phyloP scores from a whole-genome alignment of 2,888 invertebrate genomes.

The Amiota mariae region DNA sequence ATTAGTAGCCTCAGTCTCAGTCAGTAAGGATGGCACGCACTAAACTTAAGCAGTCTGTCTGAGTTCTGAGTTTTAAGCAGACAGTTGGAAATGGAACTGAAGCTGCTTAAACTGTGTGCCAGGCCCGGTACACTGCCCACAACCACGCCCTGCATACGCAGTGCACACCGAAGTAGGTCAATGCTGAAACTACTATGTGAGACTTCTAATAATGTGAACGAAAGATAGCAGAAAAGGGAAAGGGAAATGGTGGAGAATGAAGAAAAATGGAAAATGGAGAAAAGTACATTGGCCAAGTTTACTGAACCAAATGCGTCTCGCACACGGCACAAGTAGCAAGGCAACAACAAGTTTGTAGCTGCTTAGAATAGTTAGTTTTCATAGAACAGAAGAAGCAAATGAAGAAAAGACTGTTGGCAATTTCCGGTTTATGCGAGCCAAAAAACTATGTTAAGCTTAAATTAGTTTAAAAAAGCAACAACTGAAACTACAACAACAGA shows the following conservation, averaged over 20 bases:
- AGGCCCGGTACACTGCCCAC: not conserved
- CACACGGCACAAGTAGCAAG: too few species aligned
- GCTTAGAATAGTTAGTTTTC: too few species aligned
- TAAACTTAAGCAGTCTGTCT: not conserved
- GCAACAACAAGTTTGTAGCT: too few species aligned
- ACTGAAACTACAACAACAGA: too few species aligned
- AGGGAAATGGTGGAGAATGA: too few species aligned
- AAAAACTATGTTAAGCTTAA: conserved; percentile 54
- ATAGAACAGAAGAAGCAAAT: too few species aligned
- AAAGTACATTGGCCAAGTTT: conserved; percentile 1
- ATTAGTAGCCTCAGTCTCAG: conserved; percentile 12
- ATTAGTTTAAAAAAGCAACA: conserved; percentile 55
- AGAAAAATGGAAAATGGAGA: not conserved
- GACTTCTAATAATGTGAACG: conserved; percentile 17
- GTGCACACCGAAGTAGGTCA: conserved; percentile 6
- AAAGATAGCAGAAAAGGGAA: too few species aligned
- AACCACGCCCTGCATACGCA: conserved; percentile 15
- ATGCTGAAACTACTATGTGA: conserved; percentile 13
- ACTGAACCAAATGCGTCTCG: too few species aligned
- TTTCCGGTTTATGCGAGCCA: conserved; percentile 58
- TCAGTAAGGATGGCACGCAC: conserved; percentile 2
- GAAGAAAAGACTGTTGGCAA: conserved; percentile 43
- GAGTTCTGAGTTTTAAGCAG: too few species aligned
- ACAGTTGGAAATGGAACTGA: too few species aligned
- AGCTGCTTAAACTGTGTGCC: too few species aligned